phyloP scores from a whole-genome alignment of 2,113 vertebrate species.

The Lophius piscatorius region DNA sequence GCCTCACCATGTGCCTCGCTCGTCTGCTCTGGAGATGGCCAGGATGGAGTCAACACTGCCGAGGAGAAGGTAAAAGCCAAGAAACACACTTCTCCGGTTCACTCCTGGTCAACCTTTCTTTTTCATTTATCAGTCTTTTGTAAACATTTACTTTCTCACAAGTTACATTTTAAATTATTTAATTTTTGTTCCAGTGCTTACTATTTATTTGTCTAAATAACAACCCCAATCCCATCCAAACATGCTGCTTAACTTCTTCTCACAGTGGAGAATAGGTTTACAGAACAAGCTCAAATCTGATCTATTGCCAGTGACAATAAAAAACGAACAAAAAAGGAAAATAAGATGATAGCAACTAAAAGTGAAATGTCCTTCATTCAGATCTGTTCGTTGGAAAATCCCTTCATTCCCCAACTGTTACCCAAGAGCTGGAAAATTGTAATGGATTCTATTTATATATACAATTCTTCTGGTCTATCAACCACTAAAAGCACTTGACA shows the following conservation, averaged over 20 bases:
- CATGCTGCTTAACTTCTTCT: constrained; percentile 50
- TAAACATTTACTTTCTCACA: constrained; percentile 22
- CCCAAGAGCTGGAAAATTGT: not conserved
- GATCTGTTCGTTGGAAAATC: not conserved
- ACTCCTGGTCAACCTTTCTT: constrained; percentile 36
- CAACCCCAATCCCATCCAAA: constrained; percentile 45
- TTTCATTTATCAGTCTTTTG: constrained; percentile 44
- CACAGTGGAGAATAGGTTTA: constrained; percentile 37
- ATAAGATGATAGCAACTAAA: not conserved
- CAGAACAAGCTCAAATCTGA: constrained; percentile 56
- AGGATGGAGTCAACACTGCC: constrained; percentile 71
- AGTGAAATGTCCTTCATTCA: not conserved
- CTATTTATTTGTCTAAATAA: constrained; percentile 72
- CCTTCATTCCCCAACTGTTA: not conserved
- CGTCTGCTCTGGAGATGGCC: constrained; percentile 74
- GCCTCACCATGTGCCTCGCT: constrained; percentile 35
- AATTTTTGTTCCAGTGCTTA: constrained; percentile 52
- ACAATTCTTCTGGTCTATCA: too few species aligned
- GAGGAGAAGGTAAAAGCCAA: constrained; percentile 86
- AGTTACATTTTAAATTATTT: constrained; percentile 34
- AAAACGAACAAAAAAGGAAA: not conserved
- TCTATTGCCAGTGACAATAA: not conserved
- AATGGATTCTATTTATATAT: not conserved
- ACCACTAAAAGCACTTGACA: too few species aligned
- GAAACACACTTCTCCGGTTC: constrained; percentile 32